Percentiles rank a stretch among this genome's conserved stretches.
phyloP scores from a whole-genome alignment of 2,888 invertebrate genomes.

The Tenodera sinensis region DNA sequence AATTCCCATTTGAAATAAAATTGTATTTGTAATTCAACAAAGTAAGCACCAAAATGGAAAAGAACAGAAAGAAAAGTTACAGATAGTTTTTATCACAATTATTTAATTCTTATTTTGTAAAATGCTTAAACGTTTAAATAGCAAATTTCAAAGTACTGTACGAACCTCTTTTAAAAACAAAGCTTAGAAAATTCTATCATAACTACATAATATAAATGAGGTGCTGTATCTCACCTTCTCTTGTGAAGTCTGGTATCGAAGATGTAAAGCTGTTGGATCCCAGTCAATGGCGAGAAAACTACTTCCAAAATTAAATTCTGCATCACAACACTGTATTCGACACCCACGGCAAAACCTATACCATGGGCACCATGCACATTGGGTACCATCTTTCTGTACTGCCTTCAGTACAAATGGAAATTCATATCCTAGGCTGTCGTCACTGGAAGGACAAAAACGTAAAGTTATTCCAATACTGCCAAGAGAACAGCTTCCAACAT shows the following conservation, averaged over 20 bases:
- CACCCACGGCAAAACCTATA: constrained; percentile 83
- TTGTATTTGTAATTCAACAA: too few species aligned
- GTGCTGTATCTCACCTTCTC: constrained; percentile 55
- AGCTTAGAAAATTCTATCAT: too few species aligned
- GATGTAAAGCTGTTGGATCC: constrained; percentile 90
- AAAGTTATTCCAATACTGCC: not conserved
- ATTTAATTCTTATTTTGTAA: too few species aligned
- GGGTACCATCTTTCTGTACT: constrained; percentile 67
- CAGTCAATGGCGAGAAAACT: constrained; percentile 80
- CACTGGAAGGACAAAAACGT: constrained; percentile 54
- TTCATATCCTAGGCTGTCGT: constrained; percentile 88
- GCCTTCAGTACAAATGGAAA: constrained; percentile 86
- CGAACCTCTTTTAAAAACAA: too few species aligned
- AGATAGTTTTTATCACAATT: too few species aligned
- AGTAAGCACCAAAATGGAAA: too few species aligned
- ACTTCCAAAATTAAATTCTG: constrained; percentile 40
- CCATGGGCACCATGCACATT: constrained; percentile 77
- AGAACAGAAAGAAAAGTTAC: too few species aligned
- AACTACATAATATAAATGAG: too few species aligned
- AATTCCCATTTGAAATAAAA: too few species aligned
- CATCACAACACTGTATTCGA: constrained; percentile 62
- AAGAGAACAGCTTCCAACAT: too few species aligned
- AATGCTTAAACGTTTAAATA: too few species aligned
- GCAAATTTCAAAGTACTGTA: too few species aligned
- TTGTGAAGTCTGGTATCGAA: constrained; percentile 76